Conservation (phyloP, 2,113 vertebrate species). For the Orcinus orca region DNA sequence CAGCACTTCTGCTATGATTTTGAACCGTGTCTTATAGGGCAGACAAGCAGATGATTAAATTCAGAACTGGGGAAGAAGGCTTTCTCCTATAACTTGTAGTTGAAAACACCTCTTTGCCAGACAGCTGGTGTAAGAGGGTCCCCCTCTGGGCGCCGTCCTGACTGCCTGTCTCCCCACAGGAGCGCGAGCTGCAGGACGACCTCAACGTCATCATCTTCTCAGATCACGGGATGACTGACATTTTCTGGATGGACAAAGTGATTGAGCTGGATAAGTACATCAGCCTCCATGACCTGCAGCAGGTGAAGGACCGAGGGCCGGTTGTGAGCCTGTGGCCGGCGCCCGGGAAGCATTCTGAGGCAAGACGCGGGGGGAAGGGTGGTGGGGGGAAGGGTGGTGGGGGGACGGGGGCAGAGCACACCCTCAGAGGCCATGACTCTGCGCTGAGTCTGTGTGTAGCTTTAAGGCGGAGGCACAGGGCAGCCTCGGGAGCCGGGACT, state of each 20-base stretch:
- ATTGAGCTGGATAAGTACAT: constrained; percentile 91
- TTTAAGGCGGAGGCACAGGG: fast-evolving
- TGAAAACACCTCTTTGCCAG: background rate
- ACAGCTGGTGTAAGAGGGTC: fast-evolving
- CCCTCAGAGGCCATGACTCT: background rate
- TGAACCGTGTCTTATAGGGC: background rate
- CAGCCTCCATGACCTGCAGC: constrained; percentile 86
- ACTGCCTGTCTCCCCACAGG: constrained; percentile 80
- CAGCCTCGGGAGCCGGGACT: fast-evolving
- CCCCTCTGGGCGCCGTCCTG: fast-evolving
- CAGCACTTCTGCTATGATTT: background rate
- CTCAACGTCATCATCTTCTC: constrained; percentile 94
- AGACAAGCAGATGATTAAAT: background rate
- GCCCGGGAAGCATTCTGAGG: constrained; percentile 83
- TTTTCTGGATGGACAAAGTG: constrained; percentile 93
- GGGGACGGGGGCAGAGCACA: fast-evolving
- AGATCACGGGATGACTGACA: constrained; percentile 96
- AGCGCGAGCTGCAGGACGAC: constrained; percentile 83
- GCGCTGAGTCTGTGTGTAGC: background rate
- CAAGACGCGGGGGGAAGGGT: constrained; percentile 46
- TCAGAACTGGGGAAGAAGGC: background rate
- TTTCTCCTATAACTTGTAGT: background rate
- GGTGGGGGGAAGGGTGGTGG: too few species aligned
- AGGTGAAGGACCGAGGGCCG: constrained; percentile 93
- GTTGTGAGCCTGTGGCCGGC: constrained; percentile 94